Evolutionary conservation across 2,113 vertebrate genomes (phyloP), one percentile per base, ranked within the genome.

Genomic region (Verasper variegatus): DNA sequence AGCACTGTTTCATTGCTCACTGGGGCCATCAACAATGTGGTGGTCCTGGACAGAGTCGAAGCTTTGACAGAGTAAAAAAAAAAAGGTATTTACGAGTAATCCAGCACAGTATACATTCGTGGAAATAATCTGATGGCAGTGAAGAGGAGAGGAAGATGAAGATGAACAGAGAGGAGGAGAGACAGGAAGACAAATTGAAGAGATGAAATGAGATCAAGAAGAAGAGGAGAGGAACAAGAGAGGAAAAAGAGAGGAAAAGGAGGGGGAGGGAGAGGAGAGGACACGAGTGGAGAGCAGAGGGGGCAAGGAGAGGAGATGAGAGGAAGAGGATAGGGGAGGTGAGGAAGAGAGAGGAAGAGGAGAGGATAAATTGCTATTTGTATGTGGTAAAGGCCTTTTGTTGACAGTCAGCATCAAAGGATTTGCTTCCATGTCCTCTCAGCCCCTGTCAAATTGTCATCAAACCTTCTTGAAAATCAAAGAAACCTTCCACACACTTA

Each of bases 341-440:
- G 35, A 10, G 35, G 13, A 81, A 69, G 81, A 66, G 69, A 81
- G 17, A 68, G 35, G 58, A 49, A 70, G 64, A 65, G 10, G 51
- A 14, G 54, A 74, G 14, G 60, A 62, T 45, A 83, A 87, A 80
- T 27, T 83, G 86, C 71, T 86, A 78, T 87, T 86, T 82, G 88
- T 88, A 84, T 87, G 81, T 81, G 74, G 69, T 69, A 73, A 78
- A 74, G 84, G 85, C 60, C 77, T 87, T 89, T 82, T 88, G 88
- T 90, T 81, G 65, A 83, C 86, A 89, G 80, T 80, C 78, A 14
- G 80, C 85, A 86, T 88, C 87, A 93, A 88, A 93, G 82, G 77
- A 77, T 82, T 83, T 83, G 78, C 83, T 65, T 80, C 71, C 59
- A 13, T 77, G 82, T 89, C 84, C 83, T 82, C 84, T 91, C 81